phyloP scores from a whole-genome alignment of 2,797 vertebrate genomes.

The Peromyscus eremicus region DNA sequence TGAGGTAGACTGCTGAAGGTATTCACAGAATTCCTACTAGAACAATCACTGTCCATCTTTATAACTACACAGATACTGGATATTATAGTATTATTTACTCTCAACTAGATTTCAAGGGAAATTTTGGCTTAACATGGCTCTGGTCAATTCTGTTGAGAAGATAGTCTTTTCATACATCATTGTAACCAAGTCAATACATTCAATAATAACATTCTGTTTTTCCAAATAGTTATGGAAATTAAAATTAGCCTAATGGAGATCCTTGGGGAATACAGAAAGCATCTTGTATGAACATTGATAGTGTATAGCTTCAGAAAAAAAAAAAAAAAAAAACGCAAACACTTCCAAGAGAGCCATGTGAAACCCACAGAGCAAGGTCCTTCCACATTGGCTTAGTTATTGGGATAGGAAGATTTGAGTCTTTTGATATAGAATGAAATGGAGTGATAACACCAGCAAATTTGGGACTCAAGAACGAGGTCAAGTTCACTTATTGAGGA shows the following conservation, averaged over 20 bases:
- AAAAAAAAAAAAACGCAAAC: background rate
- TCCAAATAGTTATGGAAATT: background rate
- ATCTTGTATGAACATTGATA: background rate
- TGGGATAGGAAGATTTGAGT: background rate
- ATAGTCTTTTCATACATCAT: background rate
- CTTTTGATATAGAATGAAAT: background rate
- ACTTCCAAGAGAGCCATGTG: background rate
- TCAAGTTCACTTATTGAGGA: background rate
- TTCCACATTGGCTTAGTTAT: fast-evolving
- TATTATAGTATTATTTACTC: background rate
- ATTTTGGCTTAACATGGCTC: background rate
- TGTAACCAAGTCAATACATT: background rate
- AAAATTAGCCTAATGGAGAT: background rate
- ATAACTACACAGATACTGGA: background rate
- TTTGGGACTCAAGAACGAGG: background rate
- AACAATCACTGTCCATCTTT: background rate
- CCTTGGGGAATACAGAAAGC: background rate
- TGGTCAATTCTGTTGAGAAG: background rate
- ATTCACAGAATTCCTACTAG: background rate
- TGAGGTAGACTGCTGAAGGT: fast-evolving
- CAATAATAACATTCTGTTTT: background rate
- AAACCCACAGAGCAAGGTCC: fast-evolving
- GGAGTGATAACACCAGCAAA: background rate
- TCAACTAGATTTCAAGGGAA: background rate
- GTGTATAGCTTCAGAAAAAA: background rate